Evolutionary conservation across 2,888 invertebrate species (phyloP).

Genomic region (Panorpa germanica): DNA sequence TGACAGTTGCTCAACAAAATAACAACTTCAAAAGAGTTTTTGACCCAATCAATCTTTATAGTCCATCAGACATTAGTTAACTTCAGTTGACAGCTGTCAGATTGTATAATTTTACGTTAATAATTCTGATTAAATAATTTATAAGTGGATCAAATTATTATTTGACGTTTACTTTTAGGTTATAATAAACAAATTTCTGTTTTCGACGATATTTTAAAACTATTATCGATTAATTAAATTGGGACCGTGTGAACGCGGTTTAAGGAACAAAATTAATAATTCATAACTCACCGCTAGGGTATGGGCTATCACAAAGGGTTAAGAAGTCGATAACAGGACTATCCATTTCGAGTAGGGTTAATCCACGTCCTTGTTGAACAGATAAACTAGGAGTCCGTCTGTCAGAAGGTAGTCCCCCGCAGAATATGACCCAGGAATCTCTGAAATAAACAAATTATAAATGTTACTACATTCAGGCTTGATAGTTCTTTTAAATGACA

Average conservation of each 20-base stretch:
- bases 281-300: conserved; percentile 55
- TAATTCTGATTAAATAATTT: neutral
- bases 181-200: too few species aligned
- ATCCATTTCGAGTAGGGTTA: conserved; percentile 98
- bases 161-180: too few species aligned
- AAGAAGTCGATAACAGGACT: conserved; percentile 95
- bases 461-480: too few species aligned
- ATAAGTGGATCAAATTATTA: too few species aligned
- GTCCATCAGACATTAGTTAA: too few species aligned
- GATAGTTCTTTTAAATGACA: too few species aligned
- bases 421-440: conserved; percentile 91
- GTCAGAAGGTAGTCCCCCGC: conserved; percentile 86
- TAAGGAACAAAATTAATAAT: neutral
- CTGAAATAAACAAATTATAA: conserved; percentile 28
- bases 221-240: neutral
- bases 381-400: conserved; percentile 88
- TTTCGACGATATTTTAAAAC: neutral
- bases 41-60: too few species aligned
- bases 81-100: too few species aligned
- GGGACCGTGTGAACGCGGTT: neutral
- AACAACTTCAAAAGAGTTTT: too few species aligned
- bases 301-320: conserved; percentile 87
- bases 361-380: conserved; percentile 88
- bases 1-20: too few species aligned
- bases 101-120: too few species aligned